Conservation (phyloP, 37 sponge, comb jelly and placozoan species). For the Haliclona indistincta region DNA sequence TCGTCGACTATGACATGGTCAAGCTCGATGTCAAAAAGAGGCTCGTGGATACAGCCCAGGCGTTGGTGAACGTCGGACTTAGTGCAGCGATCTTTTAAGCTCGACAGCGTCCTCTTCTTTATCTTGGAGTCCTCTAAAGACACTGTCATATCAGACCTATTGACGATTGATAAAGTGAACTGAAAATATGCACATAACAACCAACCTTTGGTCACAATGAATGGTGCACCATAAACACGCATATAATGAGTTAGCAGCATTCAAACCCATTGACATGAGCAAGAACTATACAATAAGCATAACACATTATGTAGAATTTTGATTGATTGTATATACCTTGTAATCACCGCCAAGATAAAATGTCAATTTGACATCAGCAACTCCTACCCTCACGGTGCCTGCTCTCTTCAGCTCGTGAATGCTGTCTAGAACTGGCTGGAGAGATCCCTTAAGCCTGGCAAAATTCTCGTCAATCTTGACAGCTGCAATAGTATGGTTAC, state of each 20-base stretch:
- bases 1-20: constrained; percentile 1
- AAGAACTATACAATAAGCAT: neutral
- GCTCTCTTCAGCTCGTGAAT: neutral
- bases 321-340: neutral
- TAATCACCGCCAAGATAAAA: constrained; percentile 9
- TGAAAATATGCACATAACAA: no score
- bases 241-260: neutral
- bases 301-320: neutral
- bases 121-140: no score
- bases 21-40: neutral
- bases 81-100: neutral
- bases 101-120: no score
- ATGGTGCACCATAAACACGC: neutral
- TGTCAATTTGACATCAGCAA: neutral
- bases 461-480: neutral
- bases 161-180: no score
- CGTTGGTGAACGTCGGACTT: neutral
- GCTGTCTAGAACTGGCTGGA: neutral
- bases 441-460: neutral
- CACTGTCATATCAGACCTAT: no score
- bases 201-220: neutral
- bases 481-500: constrained; percentile 6
- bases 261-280: neutral
- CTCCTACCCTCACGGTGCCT: neutral
- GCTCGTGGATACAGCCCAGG: neutral